Evolutionary conservation across 2,797 vertebrate species (phyloP), one percentile per base, ranked within the genome.

Genomic region (Acipenser oxyrinchus): DNA sequence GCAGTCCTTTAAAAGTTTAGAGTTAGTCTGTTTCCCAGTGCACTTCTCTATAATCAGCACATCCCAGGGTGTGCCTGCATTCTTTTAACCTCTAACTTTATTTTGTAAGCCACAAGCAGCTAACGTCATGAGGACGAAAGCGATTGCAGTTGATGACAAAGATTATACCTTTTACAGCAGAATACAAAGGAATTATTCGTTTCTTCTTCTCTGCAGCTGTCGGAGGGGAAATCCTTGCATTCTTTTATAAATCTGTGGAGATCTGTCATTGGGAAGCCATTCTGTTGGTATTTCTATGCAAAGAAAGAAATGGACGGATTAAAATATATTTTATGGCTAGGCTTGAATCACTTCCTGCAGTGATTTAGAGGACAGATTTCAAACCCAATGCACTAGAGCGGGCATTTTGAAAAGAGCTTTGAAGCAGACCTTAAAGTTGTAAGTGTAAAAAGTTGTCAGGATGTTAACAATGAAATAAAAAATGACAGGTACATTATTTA

Each of bases 181-280:
- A 88, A 90, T 71, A 78, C 1, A 4, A 85, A 63, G 62, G 76
- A 76, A 70, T 78, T 8, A 60, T 73, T 68, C 64, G 66, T 7
- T 0, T 37, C 60, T 37, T 74, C 69, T 68, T 71, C 74, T 68
- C 66, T 68, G 37, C 60, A 77, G 15, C 65, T 65, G 2, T 77
- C 74, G 66, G 15, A 69, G 58, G 37, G 58, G 66, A 81, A 70
- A 64, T 84, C 82, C 9, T 78, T 78, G n/a, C 75, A 80, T 7
- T 87, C 89, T 73, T 78, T 87, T 51, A 97, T 83, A 81, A 98
- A 98, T 83, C 88, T 88, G 49, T 93, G 91, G 68, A 98, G 87
- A 70, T 96, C 95, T 0, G 95, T 98, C 78, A 83, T 71, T 0
- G 95, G 95, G 82, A 96, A 92, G 6, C 92, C 94, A 65, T 88